A percentile compares a stretch with the other conserved stretches of the same genome.
These are phyloP conservation scores for Bos indicus DNA, from an alignment of 2,113 vertebrate genomes.

Conservation along the genomic window DNA sequence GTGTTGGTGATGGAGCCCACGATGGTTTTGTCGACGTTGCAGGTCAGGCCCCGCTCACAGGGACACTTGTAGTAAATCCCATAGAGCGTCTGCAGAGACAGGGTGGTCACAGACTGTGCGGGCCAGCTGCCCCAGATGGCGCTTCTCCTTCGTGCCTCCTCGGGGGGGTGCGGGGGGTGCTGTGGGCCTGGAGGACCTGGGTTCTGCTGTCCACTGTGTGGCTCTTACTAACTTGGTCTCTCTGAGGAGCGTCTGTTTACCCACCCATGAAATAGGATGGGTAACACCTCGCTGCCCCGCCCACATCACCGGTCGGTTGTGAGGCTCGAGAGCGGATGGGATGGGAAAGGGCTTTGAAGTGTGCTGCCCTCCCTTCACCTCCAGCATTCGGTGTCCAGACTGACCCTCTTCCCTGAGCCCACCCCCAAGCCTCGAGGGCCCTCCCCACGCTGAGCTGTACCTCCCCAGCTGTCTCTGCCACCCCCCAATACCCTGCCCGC, in stretches of 20 bases:
- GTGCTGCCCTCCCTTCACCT: not conserved
- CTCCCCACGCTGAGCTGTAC: not conserved
- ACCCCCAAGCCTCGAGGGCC: accelerated
- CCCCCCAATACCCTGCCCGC: accelerated
- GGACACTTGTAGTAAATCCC: slow-evolving; percentile 85
- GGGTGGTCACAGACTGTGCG: not conserved
- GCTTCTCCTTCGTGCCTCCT: not conserved
- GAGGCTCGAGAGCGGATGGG: not conserved
- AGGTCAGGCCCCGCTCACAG: slow-evolving; percentile 83
- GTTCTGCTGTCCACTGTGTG: not conserved
- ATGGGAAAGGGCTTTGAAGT: not conserved
- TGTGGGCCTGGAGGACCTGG: not conserved
- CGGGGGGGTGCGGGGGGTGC: accelerated
- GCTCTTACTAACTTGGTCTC: not conserved
- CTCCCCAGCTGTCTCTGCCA: accelerated
- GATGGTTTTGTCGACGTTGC: slow-evolving; percentile 73
- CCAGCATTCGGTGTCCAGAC: accelerated
- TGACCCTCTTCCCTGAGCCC: too few relatives aligned
- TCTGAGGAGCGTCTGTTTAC: not conserved
- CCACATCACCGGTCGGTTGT: not conserved
- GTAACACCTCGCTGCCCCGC: not conserved
- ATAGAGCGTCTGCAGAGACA: slow-evolving; percentile 75
- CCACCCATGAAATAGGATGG: not conserved
- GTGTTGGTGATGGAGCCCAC: slow-evolving; percentile 84
- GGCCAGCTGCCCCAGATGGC: not conserved